Base-by-base conservation (phyloP, 2,888 invertebrate genomes). In the Lochmaea capreae region DNA sequence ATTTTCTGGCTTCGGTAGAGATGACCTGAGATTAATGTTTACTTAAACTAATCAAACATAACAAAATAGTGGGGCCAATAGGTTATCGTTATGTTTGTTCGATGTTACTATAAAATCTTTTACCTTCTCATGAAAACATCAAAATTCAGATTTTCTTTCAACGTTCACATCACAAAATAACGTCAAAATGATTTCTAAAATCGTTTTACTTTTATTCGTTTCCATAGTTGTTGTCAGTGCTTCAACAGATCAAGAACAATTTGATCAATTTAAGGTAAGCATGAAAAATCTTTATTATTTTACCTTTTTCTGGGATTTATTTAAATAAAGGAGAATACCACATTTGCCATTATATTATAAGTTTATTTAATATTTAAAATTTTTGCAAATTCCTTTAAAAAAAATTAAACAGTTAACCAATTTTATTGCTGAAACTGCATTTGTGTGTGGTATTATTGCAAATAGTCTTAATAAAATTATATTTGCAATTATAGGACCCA, bases 241-340 rank as follows among this genome's bases (percentile, higher is more conserved):
- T 43, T 54, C 62, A 6, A 49, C 39, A 16, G 68, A 61, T 16
- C n/a, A 49, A n/a, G 61, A 68, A 49, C 61, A 68, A 43, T 68
- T 68, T 18, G 57, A 59, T 16, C 49, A 59, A 49, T 68, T 49
- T 26, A 61, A 68, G 49, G 68, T 68, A 61, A 46, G 59, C 39
- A 22, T 42, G 2, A 14, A n/a, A 52, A 14, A 52, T n/a, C 2
- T 8, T 16, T 54, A 16, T 18, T 9, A 54, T 54, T 54, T 18
- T 18, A 9, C 11, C 1, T 46, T 46, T 46, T 12, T 0, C 14
- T 46, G 9, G 8, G 33, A 39, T 39, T 39, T 39, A 39, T 39
- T 9, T 9, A 8, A 39, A 39, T 39, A 39, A 39, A 39, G 1
- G 8, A 8, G 8, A 39, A 39, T 9, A 33, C 8, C 26, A 33